Conservation (phyloP, 53 echinoderm and acorn worm species). For the Stichopus horrens region DNA sequence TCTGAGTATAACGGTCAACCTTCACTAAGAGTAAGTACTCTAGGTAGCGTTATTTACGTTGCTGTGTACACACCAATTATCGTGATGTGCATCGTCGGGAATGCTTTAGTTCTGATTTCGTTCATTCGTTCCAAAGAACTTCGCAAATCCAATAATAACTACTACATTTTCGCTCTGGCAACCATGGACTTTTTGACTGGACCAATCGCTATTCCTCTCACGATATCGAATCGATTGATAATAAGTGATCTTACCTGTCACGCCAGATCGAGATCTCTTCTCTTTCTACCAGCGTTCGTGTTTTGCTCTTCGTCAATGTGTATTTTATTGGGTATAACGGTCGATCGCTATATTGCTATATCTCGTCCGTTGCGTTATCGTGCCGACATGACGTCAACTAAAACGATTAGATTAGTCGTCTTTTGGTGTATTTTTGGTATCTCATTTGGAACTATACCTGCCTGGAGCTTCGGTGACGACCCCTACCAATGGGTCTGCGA, state of each 20-base stretch:
- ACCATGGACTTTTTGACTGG: constrained; percentile 2
- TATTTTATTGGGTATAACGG: not conserved
- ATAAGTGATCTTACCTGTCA: too few species aligned
- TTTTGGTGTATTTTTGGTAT: not conserved
- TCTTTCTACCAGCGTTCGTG: constrained; percentile 20
- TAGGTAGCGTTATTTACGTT: not conserved
- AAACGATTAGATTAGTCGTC: not conserved
- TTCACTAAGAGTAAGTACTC: not conserved
- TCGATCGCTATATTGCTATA: constrained; percentile 8
- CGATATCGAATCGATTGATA: not conserved
- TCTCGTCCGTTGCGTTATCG: constrained; percentile 1
- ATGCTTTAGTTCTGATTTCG: not conserved
- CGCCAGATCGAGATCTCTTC: not conserved
- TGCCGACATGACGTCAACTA: not conserved
- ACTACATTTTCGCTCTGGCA: not conserved
- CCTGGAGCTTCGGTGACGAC: not conserved
- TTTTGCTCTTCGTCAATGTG: not conserved
- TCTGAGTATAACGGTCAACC: not conserved
- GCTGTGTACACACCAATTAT: not conserved
- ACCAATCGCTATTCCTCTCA: not conserved
- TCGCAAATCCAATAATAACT: not conserved
- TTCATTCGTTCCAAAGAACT: not conserved
- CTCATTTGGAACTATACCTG: not conserved
- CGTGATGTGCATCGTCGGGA: not conserved
- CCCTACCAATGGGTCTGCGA: constrained; percentile 28